A percentile compares a stretch with the other conserved stretches of the same genome.
phyloP scores from a whole-genome alignment of 2,113 vertebrate genomes.

The Octodon degus region DNA sequence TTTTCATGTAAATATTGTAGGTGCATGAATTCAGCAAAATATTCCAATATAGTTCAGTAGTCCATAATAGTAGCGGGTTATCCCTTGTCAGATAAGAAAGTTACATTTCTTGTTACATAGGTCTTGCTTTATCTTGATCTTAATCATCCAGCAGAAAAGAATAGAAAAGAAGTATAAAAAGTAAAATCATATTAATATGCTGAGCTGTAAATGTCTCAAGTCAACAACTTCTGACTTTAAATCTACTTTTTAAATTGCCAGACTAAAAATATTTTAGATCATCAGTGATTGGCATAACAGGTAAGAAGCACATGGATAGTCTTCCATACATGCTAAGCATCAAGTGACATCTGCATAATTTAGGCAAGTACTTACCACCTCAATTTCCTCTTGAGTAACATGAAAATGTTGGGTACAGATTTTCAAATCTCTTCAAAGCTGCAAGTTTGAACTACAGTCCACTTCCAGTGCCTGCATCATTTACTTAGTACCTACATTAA shows the following conservation, averaged over 20 bases:
- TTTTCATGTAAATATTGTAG: too few relatives aligned
- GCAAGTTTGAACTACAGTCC: neutral
- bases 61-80: too few relatives aligned
- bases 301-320: neutral
- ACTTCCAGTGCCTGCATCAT: neutral
- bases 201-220: too few relatives aligned
- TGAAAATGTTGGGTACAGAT: neutral
- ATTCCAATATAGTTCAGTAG: too few relatives aligned
- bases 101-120: too few relatives aligned
- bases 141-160: too few relatives aligned
- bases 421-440: neutral
- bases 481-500: neutral
- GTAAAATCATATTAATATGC: too few relatives aligned
- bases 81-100: too few relatives aligned
- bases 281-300: neutral
- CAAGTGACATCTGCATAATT: neutral
- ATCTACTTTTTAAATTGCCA: neutral
- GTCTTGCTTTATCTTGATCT: too few relatives aligned
- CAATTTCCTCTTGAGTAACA: neutral
- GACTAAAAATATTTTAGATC: neutral
- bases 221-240: too few relatives aligned
- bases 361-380: neutral
- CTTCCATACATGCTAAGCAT: neutral
- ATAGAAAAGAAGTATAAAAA: too few relatives aligned
- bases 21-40: too few relatives aligned